Percentiles rank a stretch among this genome's conserved stretches.
These are phyloP conservation scores for Scaptomyza hsui DNA, from an alignment of 1,140 invertebrate genomes.

Conservation along the genomic window DNA sequence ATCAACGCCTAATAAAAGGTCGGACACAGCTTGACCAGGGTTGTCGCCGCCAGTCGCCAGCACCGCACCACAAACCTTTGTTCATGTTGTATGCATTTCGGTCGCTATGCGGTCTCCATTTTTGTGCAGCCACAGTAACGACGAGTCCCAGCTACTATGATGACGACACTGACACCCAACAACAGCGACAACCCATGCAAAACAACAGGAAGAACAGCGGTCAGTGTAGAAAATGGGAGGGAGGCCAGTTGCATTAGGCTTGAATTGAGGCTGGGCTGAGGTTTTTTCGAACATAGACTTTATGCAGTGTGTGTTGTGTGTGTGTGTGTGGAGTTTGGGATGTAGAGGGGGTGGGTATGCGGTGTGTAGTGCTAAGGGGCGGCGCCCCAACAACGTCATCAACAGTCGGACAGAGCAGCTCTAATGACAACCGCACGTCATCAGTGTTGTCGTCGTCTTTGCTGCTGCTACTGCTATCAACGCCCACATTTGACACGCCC, in stretches of 20 bases:
- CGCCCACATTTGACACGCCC: constrained; percentile 72
- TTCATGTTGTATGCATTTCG: constrained; percentile 75
- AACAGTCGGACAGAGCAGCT: constrained; percentile 53
- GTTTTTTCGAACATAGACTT: not conserved
- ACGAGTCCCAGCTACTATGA: constrained; percentile 9
- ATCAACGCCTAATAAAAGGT: constrained; percentile 51
- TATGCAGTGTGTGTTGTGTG: not conserved
- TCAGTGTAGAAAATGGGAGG: constrained; percentile 22
- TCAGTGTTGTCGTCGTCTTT: constrained; percentile 56
- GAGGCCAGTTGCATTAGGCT: constrained; percentile 16
- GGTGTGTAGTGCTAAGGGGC: constrained; percentile 18
- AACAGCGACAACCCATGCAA: constrained; percentile 61
- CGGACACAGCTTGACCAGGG: constrained; percentile 35
- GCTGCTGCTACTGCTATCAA: constrained; percentile 24
- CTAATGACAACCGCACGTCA: constrained; percentile 80
- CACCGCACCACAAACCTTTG: not conserved
- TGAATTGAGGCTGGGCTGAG: not conserved
- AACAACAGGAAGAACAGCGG: constrained; percentile 55
- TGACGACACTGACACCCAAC: constrained; percentile 32
- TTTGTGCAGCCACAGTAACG: constrained; percentile 38
- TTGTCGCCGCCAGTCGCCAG: constrained; percentile 15
- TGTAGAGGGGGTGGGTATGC: not conserved
- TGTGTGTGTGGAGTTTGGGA: not conserved
- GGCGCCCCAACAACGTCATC: constrained; percentile 59
- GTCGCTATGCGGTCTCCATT: constrained; percentile 65